These are phyloP conservation scores for Drosophila nigricruria DNA, from an alignment of 2,888 invertebrate species.

Conservation along the genomic window DNA sequence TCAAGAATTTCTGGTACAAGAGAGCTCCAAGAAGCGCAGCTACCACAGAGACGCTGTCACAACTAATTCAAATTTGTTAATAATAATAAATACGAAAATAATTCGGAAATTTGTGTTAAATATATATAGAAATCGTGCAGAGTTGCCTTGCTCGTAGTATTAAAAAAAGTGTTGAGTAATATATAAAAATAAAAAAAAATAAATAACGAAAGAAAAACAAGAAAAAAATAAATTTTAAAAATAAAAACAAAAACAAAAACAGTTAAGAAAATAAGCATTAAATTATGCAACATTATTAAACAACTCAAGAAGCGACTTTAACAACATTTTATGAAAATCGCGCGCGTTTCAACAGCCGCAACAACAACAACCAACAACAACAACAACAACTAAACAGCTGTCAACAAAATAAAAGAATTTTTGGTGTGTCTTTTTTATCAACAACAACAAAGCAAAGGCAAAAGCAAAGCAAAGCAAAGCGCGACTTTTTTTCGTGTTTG, in stretches of 20 bases:
- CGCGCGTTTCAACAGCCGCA: conserved; percentile 44
- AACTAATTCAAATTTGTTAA: conserved; percentile 15
- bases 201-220: background rate
- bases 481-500: conserved; percentile 30
- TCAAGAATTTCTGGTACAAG: conserved; percentile 59
- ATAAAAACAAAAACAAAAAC: conserved; percentile 18
- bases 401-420: conserved; percentile 35
- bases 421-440: conserved; percentile 34
- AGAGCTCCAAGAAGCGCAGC: conserved; percentile 37
- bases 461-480: conserved; percentile 15
- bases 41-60: conserved; percentile 35
- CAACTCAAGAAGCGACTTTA: conserved; percentile 18
- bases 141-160: conserved; percentile 51
- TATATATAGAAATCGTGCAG: conserved; percentile 35
- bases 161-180: conserved; percentile 40
- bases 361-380: conserved; percentile 16
- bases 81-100: conserved; percentile 29
- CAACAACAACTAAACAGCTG: conserved; percentile 44
- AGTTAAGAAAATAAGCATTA: conserved; percentile 27
- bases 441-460: conserved; percentile 22
- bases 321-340: conserved; percentile 48
- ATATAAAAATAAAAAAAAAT: conserved; percentile 15
- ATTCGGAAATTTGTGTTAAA: conserved; percentile 6
- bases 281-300: conserved; percentile 57
- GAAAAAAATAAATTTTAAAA: background rate